Base-by-base conservation (phyloP, 2,888 invertebrate genomes). In the Clusia tigrina region DNA sequence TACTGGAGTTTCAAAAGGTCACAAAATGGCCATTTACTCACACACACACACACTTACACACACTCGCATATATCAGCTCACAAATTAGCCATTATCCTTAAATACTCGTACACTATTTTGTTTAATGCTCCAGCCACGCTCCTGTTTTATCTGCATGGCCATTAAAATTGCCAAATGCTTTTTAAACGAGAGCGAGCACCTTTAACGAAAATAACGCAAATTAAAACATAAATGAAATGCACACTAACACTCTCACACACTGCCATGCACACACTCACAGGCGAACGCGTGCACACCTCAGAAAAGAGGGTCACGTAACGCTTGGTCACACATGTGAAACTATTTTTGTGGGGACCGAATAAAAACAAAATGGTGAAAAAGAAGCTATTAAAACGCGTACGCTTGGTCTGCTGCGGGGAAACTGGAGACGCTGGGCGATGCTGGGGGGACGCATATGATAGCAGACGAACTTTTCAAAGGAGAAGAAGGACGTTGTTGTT, bases 161-260 rank as follows among this genome's bases (percentile, higher is more conserved):
- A 32, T 32, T 32, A 32, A 32, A 32, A 32, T 9, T 32, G 12
- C 12, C 6, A 32, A 32, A 32, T 32, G 32, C 12, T 32, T 32
- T 32, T 32, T 32, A 12, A 6, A 32, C 32, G 32, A 32, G 6
- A 32, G 6, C 6, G 12, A 12, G 32, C 32, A 32, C 6, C 32
- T 32, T 32, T 32, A 32, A 32, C 32, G 32, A 32, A 32, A 32
- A 32, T 32, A 32, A 32, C 32, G 32, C 10, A 42, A 42, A 42
- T 42, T 42, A 42, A 42, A 42, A 42, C 42, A 42, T 42, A n/a
- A 42, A 42, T 42, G 42, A n/a, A 42, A 15, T 10, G 42, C 42
- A 42, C 42, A 15, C n/a, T 42, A 3, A 6, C 48, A 48, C 48
- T 20, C 42, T 3, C n/a, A 42, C n/a, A 42, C 42, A 42, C n/a